Evolutionary conservation across 2,888 invertebrate species (phyloP).

Genomic region (Agrochola lychnidis): DNA sequence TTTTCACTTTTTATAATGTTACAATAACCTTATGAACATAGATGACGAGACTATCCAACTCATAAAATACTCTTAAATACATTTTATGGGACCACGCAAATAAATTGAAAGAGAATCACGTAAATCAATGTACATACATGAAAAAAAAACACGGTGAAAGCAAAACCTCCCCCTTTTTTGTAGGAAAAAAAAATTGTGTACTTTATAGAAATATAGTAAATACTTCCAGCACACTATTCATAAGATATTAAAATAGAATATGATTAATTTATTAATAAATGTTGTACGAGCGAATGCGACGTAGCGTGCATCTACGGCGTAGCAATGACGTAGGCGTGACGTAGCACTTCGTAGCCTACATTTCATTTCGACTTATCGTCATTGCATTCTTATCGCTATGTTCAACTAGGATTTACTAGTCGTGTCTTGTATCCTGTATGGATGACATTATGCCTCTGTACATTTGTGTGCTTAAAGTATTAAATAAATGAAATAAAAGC

Average conservation of each 20-base stretch:
- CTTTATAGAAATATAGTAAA: not conserved
- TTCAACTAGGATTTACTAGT: too few relatives aligned
- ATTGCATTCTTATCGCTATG: too few relatives aligned
- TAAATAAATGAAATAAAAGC: too few relatives aligned
- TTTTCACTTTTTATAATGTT: too few relatives aligned
- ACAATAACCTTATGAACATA: not conserved
- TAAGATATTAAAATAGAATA: not conserved
- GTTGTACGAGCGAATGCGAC: too few relatives aligned
- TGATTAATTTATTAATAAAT: not conserved
- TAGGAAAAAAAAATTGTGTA: not conserved
- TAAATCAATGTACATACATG: not conserved
- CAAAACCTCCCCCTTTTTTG: not conserved
- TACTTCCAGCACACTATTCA: not conserved
- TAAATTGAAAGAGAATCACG: not conserved
- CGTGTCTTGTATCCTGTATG: not conserved
- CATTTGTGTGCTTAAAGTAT: too few relatives aligned
- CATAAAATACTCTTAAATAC: not conserved
- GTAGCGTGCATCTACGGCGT: constrained; percentile 34
- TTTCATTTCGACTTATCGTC: not conserved
- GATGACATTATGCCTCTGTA: not conserved
- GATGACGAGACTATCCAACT: not conserved
- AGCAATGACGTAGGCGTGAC: constrained; percentile 27
- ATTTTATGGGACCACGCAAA: not conserved
- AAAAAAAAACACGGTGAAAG: not conserved
- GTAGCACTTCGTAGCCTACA: constrained; percentile 33